Percentiles rank a stretch among this genome's conserved stretches.
phyloP scores from a whole-genome alignment of 2,797 vertebrate species.

The Crax fasciolata region DNA sequence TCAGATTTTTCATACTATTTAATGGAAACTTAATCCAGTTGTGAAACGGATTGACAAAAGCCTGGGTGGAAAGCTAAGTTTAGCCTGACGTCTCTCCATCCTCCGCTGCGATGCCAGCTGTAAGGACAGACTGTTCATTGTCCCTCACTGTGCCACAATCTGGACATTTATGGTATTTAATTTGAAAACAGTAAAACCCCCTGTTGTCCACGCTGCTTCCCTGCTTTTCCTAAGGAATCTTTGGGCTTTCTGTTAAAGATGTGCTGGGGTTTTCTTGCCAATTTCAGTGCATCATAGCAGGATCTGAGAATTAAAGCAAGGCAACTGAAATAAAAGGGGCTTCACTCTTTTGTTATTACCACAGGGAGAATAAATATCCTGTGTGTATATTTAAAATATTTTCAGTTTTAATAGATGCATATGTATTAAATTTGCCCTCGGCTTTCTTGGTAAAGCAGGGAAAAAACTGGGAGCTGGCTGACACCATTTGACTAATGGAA shows the following conservation, averaged over 20 bases:
- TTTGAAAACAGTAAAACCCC: background rate
- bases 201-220: background rate
- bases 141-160: background rate
- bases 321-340: background rate
- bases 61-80: constrained; percentile 1
- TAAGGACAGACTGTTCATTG: background rate
- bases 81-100: background rate
- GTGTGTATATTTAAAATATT: background rate
- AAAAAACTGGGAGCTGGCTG: background rate
- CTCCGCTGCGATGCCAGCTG: background rate
- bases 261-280: background rate
- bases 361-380: background rate
- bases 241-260: background rate
- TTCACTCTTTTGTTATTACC: background rate
- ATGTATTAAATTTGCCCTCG: background rate
- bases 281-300: background rate
- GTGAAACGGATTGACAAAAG: background rate
- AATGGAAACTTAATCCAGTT: background rate
- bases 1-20: background rate
- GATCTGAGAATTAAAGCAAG: background rate
- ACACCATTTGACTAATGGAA: background rate
- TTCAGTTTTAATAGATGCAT: background rate
- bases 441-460: background rate
- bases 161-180: background rate
- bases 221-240: background rate